phyloP scores from a whole-genome alignment of 1,140 invertebrate genomes.

The Orussus abietinus region DNA sequence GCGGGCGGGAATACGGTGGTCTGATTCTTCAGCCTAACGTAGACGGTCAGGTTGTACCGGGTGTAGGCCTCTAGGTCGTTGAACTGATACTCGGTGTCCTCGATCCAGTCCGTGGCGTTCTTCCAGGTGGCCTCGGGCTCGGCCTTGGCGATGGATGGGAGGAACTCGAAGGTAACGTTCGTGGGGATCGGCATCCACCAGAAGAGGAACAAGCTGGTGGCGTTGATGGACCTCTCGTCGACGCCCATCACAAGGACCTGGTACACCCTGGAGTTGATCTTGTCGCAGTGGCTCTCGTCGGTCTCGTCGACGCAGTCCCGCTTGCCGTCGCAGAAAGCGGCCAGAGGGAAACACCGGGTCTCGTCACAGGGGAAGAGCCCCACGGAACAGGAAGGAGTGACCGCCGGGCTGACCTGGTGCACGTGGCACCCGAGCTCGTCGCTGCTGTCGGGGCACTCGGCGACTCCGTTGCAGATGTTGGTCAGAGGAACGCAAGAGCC shows the following conservation, averaged over 20 bases:
- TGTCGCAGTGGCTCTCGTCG: constrained; percentile 67
- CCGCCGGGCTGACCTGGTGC: constrained; percentile 36
- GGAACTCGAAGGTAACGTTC: constrained; percentile 56
- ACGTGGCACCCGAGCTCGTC: constrained; percentile 66
- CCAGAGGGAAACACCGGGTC: constrained; percentile 57
- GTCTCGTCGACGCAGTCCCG: constrained; percentile 67
- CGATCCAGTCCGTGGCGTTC: constrained; percentile 57
- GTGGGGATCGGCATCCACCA: constrained; percentile 56
- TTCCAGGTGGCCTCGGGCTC: constrained; percentile 49
- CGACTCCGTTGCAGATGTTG: constrained; percentile 64
- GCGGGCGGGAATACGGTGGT: constrained; percentile 56
- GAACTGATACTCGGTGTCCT: constrained; percentile 58
- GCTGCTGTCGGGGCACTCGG: constrained; percentile 74
- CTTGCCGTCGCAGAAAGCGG: constrained; percentile 63
- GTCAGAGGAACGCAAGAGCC: constrained; percentile 64
- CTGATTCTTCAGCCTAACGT: constrained; percentile 58
- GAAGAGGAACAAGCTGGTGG: constrained; percentile 53
- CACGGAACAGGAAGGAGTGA: constrained; percentile 51
- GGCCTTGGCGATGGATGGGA: constrained; percentile 56
- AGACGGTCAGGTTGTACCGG: constrained; percentile 74
- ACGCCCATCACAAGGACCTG: constrained; percentile 56
- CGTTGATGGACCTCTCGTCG: constrained; percentile 51
- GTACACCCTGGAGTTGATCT: constrained; percentile 50
- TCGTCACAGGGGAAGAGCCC: constrained; percentile 64
- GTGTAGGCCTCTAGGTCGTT: constrained; percentile 66